These are phyloP conservation scores for Melanotaenia maccullochi DNA, from an alignment of 2,797 vertebrate species.

Conservation along the genomic window DNA sequence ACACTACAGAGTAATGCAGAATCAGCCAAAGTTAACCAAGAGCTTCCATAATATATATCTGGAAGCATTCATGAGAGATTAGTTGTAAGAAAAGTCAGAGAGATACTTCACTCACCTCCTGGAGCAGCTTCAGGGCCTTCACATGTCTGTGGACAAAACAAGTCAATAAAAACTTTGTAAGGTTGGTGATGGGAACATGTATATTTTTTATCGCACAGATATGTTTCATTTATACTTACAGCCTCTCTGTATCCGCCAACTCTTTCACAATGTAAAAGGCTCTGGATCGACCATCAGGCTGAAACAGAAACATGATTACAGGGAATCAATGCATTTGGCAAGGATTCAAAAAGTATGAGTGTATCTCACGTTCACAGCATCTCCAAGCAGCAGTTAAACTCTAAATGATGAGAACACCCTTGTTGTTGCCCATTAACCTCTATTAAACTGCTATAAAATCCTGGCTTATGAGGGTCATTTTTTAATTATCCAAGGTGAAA, in stretches of 20 bases:
- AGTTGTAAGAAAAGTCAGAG: neutral
- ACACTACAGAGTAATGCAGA: neutral
- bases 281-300: slow-evolving; percentile 91
- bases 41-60: neutral
- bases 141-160: slow-evolving; percentile 87
- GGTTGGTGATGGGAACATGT: neutral
- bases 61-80: neutral
- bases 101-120: slow-evolving; percentile 82
- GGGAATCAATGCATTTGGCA: slow-evolving; percentile 28
- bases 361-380: slow-evolving; percentile 6
- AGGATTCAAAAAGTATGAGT: slow-evolving; percentile 26
- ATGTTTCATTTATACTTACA: slow-evolving; percentile 82
- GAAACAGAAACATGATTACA: slow-evolving; percentile 51
- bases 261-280: slow-evolving; percentile 91
- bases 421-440: slow-evolving; percentile 52
- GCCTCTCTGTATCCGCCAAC: slow-evolving; percentile 91
- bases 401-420: slow-evolving; percentile 52
- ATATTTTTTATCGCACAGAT: neutral
- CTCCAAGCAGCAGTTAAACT: slow-evolving; percentile 45
- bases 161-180: slow-evolving; percentile 22
- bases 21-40: neutral
- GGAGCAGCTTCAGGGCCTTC: slow-evolving; percentile 88
- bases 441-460: slow-evolving; percentile 55
- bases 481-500: slow-evolving; percentile 19
- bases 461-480: slow-evolving; percentile 31